phyloP scores from a whole-genome alignment of 1,140 invertebrate species.

The Eumaeus atala region DNA sequence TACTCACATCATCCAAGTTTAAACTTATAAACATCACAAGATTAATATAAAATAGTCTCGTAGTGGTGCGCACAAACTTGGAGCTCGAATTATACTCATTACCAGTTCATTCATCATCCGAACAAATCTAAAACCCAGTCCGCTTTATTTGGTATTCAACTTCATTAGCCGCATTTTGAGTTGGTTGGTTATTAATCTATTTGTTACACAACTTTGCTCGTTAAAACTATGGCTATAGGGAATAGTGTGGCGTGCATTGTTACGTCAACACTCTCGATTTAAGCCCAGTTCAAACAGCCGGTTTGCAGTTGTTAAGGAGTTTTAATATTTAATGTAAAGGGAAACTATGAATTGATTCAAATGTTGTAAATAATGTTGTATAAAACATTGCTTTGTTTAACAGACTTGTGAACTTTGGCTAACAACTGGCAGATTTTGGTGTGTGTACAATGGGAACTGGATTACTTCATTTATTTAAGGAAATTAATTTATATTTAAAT shows the following conservation, averaged over 20 bases:
- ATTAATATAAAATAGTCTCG: no score
- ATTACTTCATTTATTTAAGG: neutral
- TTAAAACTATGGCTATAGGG: conserved; percentile 11
- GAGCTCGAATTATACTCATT: neutral
- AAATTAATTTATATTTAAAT: no score
- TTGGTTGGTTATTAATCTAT: conserved; percentile 12
- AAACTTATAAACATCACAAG: no score
- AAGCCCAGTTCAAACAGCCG: neutral
- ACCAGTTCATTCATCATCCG: neutral
- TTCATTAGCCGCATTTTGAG: conserved; percentile 12
- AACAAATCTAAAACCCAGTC: conserved; percentile 11
- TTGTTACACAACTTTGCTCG: conserved; percentile 10
- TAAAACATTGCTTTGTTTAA: neutral
- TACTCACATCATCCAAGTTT: no score
- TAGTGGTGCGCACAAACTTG: no score
- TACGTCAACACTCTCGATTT: conserved; percentile 4
- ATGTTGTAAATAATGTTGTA: conserved; percentile 1
- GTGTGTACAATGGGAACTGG: neutral
- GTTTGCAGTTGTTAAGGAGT: conserved; percentile 4
- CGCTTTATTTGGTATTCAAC: conserved; percentile 5
- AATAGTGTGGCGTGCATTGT: conserved; percentile 8
- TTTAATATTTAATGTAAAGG: conserved; percentile 9
- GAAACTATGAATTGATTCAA: conserved; percentile 7
- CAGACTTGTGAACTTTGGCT: neutral
- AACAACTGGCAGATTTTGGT: neutral